phyloP scores from a whole-genome alignment of 2,797 vertebrate genomes.

The Characodon lateralis region DNA sequence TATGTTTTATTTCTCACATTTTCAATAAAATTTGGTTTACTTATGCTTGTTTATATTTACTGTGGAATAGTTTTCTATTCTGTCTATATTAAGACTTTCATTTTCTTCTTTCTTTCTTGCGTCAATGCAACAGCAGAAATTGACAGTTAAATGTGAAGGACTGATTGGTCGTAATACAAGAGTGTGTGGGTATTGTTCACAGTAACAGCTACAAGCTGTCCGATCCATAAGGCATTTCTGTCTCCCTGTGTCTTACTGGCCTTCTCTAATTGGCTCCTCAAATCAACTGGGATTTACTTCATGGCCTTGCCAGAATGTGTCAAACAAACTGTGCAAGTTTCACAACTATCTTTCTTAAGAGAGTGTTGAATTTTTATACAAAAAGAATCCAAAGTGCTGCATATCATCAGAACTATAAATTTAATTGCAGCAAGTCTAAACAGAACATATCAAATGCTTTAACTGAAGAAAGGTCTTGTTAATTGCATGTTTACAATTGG shows the following conservation, averaged over 20 bases:
- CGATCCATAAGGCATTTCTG: conserved; percentile 49
- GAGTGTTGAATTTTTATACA: neutral
- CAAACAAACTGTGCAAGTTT: conserved; percentile 26
- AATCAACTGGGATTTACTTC: conserved; percentile 62
- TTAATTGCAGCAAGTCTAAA: neutral
- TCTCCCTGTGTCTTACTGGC: conserved; percentile 56
- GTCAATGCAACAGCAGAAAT: conserved; percentile 37
- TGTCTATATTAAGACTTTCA: neutral
- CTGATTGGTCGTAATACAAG: conserved; percentile 51
- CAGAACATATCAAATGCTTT: neutral
- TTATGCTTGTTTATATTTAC: neutral
- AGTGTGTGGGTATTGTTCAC: conserved; percentile 45
- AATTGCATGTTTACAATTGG: neutral
- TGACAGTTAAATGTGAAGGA: conserved; percentile 53
- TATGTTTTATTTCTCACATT: neutral
- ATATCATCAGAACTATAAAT: neutral
- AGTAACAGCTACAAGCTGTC: conserved; percentile 50
- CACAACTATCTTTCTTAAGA: neutral
- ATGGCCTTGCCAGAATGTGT: conserved; percentile 27
- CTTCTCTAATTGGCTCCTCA: conserved; percentile 62
- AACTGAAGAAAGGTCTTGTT: neutral
- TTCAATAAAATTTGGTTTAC: neutral
- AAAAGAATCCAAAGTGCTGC: neutral
- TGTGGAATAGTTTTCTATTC: neutral
- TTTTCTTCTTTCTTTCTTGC: conserved; percentile 15